Evolutionary conservation across 2,113 vertebrate species (phyloP), one percentile per base, ranked within the genome.

Genomic region (Fulica atra): DNA sequence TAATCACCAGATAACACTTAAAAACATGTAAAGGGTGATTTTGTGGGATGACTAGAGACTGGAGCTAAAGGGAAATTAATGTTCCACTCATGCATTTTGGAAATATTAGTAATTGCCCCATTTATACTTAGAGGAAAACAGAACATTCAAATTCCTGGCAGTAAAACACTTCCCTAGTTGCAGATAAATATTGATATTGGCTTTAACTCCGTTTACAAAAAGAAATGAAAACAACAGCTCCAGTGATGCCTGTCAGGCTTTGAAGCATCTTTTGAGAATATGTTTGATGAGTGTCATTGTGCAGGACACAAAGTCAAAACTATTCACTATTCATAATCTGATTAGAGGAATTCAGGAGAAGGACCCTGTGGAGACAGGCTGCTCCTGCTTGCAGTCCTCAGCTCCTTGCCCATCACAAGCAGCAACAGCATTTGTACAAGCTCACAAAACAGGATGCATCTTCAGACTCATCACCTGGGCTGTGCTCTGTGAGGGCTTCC

Each of bases 181-280:
- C 92, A 97, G 83, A 97, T 93, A 97, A 98, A 97, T 97, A 97
- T 97, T 98, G 86, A 97, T 96, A 93, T 72, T 98, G 97, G 95
- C 96, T 92, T 95, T 80, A 84, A 96, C 76, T 93, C 92, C 94
- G 94, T 93, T 97, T 96, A 97, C 87, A 93, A 80, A 93, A 91
- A 79, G 65, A 91, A 92, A 93, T 96, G 18, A 82, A 95, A 95
- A 96, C 60, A 95, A 68, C 85, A 93, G 76, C 83, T 92, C 73
- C 93, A 72, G 78, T 92, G 80, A 92, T 83, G 93, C 71, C 65
- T 93, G 71, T 77, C 29, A 54, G 74, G 81, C 63, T 96, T 85
- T 85, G 86, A 89, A 92, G 73, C 89, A 48, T 68, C 92, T 96
- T 93, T 86, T 26, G 59, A 92, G 73, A 91, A 89, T 51, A 46